Base-by-base conservation (phyloP, 1,140 invertebrate species). In the Brachionus sp. region DNA sequence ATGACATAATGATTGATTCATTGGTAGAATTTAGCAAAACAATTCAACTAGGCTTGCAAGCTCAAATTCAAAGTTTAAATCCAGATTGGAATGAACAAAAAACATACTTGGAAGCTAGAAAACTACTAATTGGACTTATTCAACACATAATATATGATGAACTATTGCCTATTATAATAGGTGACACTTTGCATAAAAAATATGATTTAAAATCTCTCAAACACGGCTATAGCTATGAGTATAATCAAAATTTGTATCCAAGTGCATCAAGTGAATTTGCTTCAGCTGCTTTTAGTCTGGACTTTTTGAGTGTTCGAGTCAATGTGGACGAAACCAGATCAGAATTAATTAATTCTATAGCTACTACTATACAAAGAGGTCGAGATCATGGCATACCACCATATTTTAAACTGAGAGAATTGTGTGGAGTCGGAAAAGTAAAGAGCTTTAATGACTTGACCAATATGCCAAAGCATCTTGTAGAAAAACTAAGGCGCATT, bases 131-230 rank as follows among this genome's bases (percentile, higher is more conserved):
- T 66, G 96, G 95, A 3, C 92, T 94, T 87, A 92, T 95, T 70
- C 95, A 98, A 87, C 95, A 97, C 86, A 93, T 98, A 57, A 96
- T 95, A 0, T 97, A 93, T 88, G 96, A 95, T 86, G 95, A 98
- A 89, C 98, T 95, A 88, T 88, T 98, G 77, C 96, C 96, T n/a
- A 94, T 97, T 86, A 89, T 98, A 7, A 90, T 98, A 5, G 95
- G 95, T 16, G 5, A 33, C 25, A 53, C 29, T 5, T n/a, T 50
- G 0, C 7, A 29, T 39, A n/a, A 39, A 2, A 37, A 35, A n/a
- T 70, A 70, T 35, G 66, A 19, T 13, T 25, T 70, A 10, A 37
- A 70, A 6, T 33, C 66, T 7, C 50, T 57, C 50, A 57, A 57
- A 42, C 13, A 70, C 37, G 66, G 37, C 23, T 35, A 70, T 6